Conservation (phyloP, 2,797 vertebrate genomes). For the Sebastes goodei region DNA sequence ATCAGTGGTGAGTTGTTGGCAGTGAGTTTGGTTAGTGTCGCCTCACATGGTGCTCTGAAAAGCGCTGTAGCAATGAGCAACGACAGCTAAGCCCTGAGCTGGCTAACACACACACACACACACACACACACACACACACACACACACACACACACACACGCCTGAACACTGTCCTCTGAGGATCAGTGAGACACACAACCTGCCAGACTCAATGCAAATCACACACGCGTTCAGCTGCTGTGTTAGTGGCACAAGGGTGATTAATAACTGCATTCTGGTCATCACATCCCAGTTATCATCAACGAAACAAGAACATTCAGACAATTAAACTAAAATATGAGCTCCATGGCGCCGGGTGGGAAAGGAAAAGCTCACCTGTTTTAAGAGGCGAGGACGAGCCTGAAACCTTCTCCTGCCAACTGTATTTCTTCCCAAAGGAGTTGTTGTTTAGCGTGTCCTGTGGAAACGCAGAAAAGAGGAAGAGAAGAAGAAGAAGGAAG, state of each 20-base stretch:
- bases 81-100: slow-evolving; percentile 46
- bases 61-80: slow-evolving; percentile 9
- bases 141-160: neutral
- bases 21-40: neutral
- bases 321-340: neutral
- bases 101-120: neutral
- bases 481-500: slow-evolving; percentile 3
- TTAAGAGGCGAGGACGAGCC: slow-evolving; percentile 93
- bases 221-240: neutral
- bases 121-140: slow-evolving; percentile 10
- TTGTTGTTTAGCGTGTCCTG: slow-evolving; percentile 99
- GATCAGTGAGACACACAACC: slow-evolving; percentile 4
- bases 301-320: neutral
- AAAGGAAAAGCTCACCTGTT: slow-evolving; percentile 85
- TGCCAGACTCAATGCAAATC: slow-evolving; percentile 17
- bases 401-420: slow-evolving; percentile 97
- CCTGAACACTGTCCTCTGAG: neutral
- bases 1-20: neutral
- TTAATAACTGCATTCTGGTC: neutral
- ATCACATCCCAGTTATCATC: neutral
- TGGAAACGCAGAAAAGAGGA: slow-evolving; percentile 32
- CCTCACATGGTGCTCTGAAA: slow-evolving; percentile 26
- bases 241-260: neutral
- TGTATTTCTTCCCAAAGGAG: slow-evolving; percentile 97
- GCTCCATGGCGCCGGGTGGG: neutral